Base-by-base conservation (phyloP, 2,888 invertebrate species). In the Therioaphis trifolii region DNA sequence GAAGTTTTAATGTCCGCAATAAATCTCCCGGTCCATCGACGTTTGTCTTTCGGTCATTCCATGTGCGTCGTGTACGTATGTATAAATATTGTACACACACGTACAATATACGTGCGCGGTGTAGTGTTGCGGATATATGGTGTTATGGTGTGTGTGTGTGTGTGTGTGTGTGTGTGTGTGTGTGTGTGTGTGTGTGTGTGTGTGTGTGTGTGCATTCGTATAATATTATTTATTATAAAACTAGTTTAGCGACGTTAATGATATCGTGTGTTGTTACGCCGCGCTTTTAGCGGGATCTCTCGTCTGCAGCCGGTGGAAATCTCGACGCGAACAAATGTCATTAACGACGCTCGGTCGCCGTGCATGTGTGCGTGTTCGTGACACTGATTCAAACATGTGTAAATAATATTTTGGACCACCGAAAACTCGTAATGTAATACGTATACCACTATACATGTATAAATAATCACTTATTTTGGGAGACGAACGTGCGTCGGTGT, bases 1-100 rank as follows among this genome's bases (percentile, higher is more conserved):
- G 78, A 78, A 78, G 40, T 68, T 52, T 69, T 78, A 78, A 78
- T 78, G 78, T 15, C 78, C 66, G n/a, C 40, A 40, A 68, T 76
- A 63, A 66, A 78, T 66, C 66, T 68, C 52, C 68, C 78, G 40
- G 40, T 69, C 21, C 29, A 77, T 77, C 76, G 76, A 77, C 76
- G 29, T 77, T 63, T 49, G 63, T 77, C 63, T 15, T 77, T 63
- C 49, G 21, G 74, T 63, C 46, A 14, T 77, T 63, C 55, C n/a
- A 49, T 11, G n/a, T 9, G 4, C 18, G n/a, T 72, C n/a, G 35
- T 40, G 49, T 27, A 27, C 21, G 27, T 15, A 29, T n/a, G n/a
- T n/a, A n/a, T n/a, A n/a, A n/a, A n/a, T n/a, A n/a, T n/a, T 35
- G 21, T 35, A 55, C n/a, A n/a, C n/a, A n/a, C 15, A 52, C 35